Evolutionary conservation across 2,113 vertebrate genomes (phyloP), one percentile per base, ranked within the genome.

Genomic region (Sakesphorus luctuosus): DNA sequence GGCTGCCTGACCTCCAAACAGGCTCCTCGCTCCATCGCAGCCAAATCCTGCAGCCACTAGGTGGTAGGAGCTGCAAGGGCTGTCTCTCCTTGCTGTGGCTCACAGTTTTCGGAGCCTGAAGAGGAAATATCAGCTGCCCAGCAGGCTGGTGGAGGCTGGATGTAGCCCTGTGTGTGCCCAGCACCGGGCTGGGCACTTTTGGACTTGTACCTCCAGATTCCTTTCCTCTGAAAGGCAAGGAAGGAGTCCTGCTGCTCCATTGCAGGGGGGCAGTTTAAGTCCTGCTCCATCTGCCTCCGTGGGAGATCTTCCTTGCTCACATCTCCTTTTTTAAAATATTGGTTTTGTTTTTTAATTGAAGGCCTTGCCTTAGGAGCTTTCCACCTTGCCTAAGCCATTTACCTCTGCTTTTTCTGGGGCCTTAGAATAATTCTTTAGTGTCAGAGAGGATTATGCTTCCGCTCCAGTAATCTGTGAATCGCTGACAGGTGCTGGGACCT

Each of bases 61-160:
- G 72, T 97, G 97, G 96, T 97, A 96, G 94, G 65, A 94, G 73
- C 67, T 84, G 66, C 96, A 82, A 95, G 63, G 36, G 19, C 61
- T 88, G 83, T 56, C 90, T 90, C 86, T 81, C 66, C 31, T 28
- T 56, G 23, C 6, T 53, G 9, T 26, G 20, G 68, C 49, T 59
- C 56, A 24, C 49, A 28, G 56, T 53, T 94, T 87, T 67, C 35
- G 43, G 56, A 80, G 38, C 8, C 31, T 75, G 13, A 71, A 84
- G 83, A 75, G 82, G 86, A 96, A 52, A 50, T 58, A n/a, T 3
- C n/a, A 80, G 72, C 50, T 38, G 46, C 56, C 35, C 33, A 62
- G 80, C 23, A 2, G 52, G 33, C 72, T 59, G 78, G 59, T 59
- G 49, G 78, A 58, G 52, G 40, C 59, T 95, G 88, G 53, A 53